These are phyloP conservation scores for Calypte anna DNA, from an alignment of 2,113 vertebrate species.

Conservation along the genomic window DNA sequence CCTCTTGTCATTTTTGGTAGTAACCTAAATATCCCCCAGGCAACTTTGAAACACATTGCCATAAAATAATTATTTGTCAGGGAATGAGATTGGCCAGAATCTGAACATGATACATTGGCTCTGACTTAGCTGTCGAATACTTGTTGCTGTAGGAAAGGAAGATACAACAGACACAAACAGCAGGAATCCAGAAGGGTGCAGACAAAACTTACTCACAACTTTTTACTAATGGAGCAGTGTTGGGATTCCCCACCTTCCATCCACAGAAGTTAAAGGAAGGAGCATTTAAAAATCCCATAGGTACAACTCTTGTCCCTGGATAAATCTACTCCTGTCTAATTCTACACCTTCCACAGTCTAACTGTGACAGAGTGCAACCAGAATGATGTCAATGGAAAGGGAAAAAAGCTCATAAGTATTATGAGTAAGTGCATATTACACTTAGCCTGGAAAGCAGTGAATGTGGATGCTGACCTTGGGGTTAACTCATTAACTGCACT, in stretches of 20 bases:
- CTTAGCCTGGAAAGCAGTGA: background rate
- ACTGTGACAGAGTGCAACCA: background rate
- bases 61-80: conserved; percentile 10
- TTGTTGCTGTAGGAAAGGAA: conserved; percentile 45
- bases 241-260: background rate
- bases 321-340: background rate
- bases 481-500: background rate
- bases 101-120: background rate
- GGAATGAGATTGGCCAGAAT: background rate
- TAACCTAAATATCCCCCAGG: conserved; percentile 17
- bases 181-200: background rate
- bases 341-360: background rate
- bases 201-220: background rate
- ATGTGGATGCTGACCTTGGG: background rate
- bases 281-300: background rate
- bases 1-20: conserved; percentile 26
- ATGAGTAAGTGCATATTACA: background rate
- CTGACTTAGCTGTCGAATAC: conserved; percentile 52
- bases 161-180: background rate
- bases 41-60: conserved; percentile 7
- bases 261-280: background rate
- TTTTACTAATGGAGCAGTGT: background rate
- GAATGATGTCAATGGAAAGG: background rate
- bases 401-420: background rate
- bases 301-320: background rate